Base-by-base conservation (phyloP, 2,797 vertebrate species). In the Propithecus deckenii region DNA sequence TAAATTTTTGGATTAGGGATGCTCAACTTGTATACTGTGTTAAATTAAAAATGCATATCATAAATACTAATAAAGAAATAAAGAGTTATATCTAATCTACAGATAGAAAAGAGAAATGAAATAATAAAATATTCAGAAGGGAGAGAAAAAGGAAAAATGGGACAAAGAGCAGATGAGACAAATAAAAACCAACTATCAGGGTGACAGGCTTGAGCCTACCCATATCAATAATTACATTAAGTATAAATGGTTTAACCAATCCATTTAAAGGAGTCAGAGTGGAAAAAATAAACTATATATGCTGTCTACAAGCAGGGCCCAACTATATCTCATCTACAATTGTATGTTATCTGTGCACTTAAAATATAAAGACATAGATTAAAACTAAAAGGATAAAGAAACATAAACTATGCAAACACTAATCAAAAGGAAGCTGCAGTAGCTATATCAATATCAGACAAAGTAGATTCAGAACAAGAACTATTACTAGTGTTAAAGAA, bases 381-480 rank as follows among this genome's bases (percentile, higher is more conserved):
- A 84, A 88, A 94, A 84, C 57, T 89, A 80, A 59, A 80, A 95
- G 41, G 81, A 67, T 65, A 32, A 48, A 41, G 75, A 69, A 85
- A 50, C 52, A 63, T 72, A 57, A 92, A 43, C 61, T 69, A 41
- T 83, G 18, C 13, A 75, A 46, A 48, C 28, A 89, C 43, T 28
- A 88, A 41, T 78, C 35, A 69, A 81, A 92, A 88, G 57, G 69
- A 87, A 94, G 50, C 43, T 52, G 2, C 35, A 85, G 15, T 61
- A 5, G 12, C 50, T 75, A 3, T 89, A 63, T 80, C 30, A 61
- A 46, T 79, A 41, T 74, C 28, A 92, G 85, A 74, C 30, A 79
- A 85, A 81, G 59, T 86, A 85, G 65, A 88, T 80, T 94, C 23
- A 67, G 74, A 92, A 46, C 65, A 52, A 84, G 61, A 91, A 92